These are phyloP conservation scores for Apamea sordens DNA, from an alignment of 2,888 invertebrate species.

Conservation along the genomic window DNA sequence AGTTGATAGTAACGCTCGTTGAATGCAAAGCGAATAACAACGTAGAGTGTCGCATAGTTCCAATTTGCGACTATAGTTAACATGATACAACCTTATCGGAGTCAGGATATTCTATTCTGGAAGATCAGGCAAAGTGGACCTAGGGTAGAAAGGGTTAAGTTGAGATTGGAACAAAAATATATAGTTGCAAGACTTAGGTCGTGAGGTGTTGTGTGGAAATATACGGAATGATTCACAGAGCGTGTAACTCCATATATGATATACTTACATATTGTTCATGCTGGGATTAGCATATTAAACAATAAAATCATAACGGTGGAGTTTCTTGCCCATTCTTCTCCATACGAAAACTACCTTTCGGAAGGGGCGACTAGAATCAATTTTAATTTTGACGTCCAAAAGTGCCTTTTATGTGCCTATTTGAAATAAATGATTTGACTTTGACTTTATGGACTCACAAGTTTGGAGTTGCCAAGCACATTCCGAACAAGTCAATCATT, in stretches of 20 bases:
- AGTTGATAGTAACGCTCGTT: constrained; percentile 78
- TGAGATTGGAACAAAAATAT: constrained; percentile 45
- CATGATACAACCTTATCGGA: constrained; percentile 75
- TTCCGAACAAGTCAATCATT: background rate
- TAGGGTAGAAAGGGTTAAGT: constrained; percentile 33
- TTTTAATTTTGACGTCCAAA: no score
- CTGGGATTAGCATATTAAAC: background rate
- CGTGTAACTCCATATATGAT: background rate
- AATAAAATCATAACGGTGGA: background rate
- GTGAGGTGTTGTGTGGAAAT: constrained; percentile 46
- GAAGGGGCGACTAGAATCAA: no score
- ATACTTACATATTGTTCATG: background rate
- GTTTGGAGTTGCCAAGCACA: background rate
- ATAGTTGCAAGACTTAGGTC: constrained; percentile 52
- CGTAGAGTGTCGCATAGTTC: constrained; percentile 77
- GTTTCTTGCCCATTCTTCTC: no score
- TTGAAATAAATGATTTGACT: no score
- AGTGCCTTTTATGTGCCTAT: no score
- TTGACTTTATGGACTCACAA: no score
- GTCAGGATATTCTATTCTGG: constrained; percentile 43
- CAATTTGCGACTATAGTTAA: constrained; percentile 76
- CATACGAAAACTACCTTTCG: no score
- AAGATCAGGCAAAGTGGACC: constrained; percentile 36
- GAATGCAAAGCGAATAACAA: constrained; percentile 79
- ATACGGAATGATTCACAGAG: constrained; percentile 26